phyloP scores from a whole-genome alignment of 2,888 invertebrate genomes.

The Hirtodrosophila histrioides region DNA sequence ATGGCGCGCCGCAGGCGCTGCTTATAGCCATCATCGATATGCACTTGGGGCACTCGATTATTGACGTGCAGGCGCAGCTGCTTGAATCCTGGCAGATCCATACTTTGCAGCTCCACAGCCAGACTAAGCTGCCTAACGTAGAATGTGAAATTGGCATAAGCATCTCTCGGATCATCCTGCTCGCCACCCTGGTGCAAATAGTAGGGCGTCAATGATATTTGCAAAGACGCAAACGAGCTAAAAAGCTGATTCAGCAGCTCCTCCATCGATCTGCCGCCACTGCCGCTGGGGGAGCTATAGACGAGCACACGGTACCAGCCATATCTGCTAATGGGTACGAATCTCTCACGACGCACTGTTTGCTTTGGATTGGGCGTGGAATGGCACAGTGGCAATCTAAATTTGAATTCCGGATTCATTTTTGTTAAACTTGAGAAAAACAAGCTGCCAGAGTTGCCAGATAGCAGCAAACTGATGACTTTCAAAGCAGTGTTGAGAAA shows the following conservation, averaged over 20 bases:
- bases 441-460: no score
- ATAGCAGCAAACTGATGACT: no score
- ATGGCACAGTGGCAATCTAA: not conserved
- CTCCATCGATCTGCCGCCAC: not conserved
- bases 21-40: not conserved
- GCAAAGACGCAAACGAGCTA: not conserved
- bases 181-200: slow-evolving; percentile 8
- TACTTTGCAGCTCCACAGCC: not conserved
- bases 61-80: not conserved
- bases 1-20: not conserved
- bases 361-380: not conserved
- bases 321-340: not conserved
- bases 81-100: not conserved
- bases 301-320: slow-evolving; percentile 6
- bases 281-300: not conserved
- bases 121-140: slow-evolving; percentile 2
- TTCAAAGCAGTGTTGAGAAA: no score
- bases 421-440: no score
- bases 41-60: not conserved
- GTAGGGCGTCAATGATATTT: not conserved
- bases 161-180: not conserved
- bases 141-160: slow-evolving; percentile 1
- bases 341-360: not conserved
- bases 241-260: not conserved
- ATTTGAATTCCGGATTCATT: no score